These are phyloP conservation scores for Microcebus jonahi DNA, from an alignment of 2,113 vertebrate genomes.

Conservation along the genomic window DNA sequence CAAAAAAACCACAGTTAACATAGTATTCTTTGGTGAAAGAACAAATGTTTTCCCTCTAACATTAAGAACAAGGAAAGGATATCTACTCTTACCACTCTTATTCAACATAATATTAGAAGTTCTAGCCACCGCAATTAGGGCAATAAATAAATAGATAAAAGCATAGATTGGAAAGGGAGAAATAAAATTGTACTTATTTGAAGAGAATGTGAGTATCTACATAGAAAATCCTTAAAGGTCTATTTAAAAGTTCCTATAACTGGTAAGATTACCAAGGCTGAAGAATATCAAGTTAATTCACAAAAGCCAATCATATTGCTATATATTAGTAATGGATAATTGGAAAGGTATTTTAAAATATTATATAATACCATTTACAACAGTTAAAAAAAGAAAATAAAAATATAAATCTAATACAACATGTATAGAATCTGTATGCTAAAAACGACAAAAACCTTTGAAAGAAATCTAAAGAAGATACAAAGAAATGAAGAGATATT, in stretches of 20 bases:
- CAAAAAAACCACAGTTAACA: background rate
- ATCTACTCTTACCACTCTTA: background rate
- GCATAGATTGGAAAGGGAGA: background rate
- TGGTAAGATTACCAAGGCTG: background rate
- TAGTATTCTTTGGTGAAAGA: background rate
- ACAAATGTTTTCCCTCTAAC: background rate
- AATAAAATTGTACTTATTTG: background rate
- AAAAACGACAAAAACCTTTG: background rate
- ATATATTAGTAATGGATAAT: background rate
- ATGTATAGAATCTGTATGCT: background rate
- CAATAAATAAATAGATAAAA: background rate
- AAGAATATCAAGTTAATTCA: background rate
- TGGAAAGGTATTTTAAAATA: slow-evolving; percentile 4
- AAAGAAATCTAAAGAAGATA: slow-evolving; percentile 13
- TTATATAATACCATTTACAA: background rate
- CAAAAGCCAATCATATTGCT: background rate
- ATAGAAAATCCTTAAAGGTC: background rate
- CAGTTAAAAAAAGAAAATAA: background rate
- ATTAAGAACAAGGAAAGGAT: background rate
- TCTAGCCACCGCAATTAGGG: background rate
- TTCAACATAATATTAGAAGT: background rate
- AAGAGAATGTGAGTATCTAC: background rate
- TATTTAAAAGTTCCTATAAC: background rate
- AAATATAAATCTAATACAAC: background rate
- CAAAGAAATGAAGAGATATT: background rate